Evolutionary conservation across 2,113 vertebrate species (phyloP), one percentile per base, ranked within the genome.

Genomic region (Setophaga kirtlandii): DNA sequence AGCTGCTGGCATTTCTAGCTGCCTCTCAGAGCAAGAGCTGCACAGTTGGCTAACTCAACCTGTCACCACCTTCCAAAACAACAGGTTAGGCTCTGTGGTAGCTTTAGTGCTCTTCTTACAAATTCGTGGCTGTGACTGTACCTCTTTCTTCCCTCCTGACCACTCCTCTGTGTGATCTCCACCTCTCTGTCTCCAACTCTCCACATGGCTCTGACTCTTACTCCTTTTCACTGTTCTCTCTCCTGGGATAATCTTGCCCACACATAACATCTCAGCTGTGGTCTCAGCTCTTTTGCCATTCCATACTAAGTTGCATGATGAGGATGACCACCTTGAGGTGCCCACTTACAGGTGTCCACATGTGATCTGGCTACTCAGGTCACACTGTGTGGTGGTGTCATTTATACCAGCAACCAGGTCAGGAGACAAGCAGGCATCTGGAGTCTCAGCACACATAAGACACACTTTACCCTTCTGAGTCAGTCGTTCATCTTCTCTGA

Each of bases 251-350:
- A 44, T 58, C 70, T 71, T 10, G 1, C 22, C 25, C 37, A 59
- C 1, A 4, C 0, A 0, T 23, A 82, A 64, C 20, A 42, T 42
- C 59, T 69, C 76, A 52, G 42, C 50, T 28, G 6, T 2, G 5
- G 9, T 74, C 35, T 35, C 47, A 33, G 30, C 25, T 74, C 21
- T 46, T 47, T 28, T 52, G 15, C 42, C 2, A 1, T 70, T 89
- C 50, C 27, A 73, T 37, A 49, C 15, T 20, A 63, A 41, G 42
- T 24, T 30, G 0, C 1, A 25, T 42, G 56, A 69, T 31, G 46
- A 89, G 58, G 47, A 50, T 21, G 46, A 25, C 9, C 3, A 5
- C 7, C 25, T 60, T 49, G 53, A 89, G 42, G 5, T 41, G 27
- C 35, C 27, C 35, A 47, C 37, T 31, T 52, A 27, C 22, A 64